phyloP scores from a whole-genome alignment of 2,797 vertebrate genomes.

The Serranus cabrilla region DNA sequence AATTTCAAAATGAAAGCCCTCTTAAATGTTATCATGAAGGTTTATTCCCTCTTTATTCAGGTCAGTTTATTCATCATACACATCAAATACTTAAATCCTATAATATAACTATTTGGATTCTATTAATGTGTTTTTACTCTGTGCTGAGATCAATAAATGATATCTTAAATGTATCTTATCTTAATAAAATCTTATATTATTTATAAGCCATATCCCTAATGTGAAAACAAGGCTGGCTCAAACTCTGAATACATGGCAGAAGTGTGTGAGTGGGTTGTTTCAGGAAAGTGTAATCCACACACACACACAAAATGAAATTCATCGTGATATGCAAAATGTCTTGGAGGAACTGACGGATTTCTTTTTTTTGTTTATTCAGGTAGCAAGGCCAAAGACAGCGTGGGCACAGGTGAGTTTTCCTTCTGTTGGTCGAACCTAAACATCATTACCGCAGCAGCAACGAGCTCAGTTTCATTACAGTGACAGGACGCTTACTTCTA shows the following conservation, averaged over 20 bases:
- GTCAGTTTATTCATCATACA: too few relatives aligned
- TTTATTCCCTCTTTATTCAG: too few relatives aligned
- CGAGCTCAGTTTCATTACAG: conserved; percentile 1
- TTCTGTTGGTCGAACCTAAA: conserved; percentile 24
- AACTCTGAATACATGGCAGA: background rate
- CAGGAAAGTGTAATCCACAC: background rate
- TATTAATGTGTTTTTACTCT: too few relatives aligned
- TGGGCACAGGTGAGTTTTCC: conserved; percentile 91
- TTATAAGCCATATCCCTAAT: too few relatives aligned
- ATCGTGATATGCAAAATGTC: background rate
- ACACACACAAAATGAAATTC: background rate
- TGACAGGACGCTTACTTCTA: background rate
- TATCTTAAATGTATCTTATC: too few relatives aligned
- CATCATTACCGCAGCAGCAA: background rate
- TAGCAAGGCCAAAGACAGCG: conserved; percentile 97
- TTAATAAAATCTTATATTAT: too few relatives aligned
- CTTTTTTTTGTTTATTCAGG: conserved; percentile 82
- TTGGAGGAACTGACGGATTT: conserved; percentile 7
- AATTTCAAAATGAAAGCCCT: too few relatives aligned
- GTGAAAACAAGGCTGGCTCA: background rate
- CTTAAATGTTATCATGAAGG: too few relatives aligned
- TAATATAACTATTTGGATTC: too few relatives aligned
- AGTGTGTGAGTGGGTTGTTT: background rate
- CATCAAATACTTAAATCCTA: too few relatives aligned
- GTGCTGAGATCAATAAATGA: too few relatives aligned